Evolutionary conservation across 2,113 vertebrate genomes (phyloP), one percentile per base, ranked within the genome.

Genomic region (Antidorcas marsupialis): DNA sequence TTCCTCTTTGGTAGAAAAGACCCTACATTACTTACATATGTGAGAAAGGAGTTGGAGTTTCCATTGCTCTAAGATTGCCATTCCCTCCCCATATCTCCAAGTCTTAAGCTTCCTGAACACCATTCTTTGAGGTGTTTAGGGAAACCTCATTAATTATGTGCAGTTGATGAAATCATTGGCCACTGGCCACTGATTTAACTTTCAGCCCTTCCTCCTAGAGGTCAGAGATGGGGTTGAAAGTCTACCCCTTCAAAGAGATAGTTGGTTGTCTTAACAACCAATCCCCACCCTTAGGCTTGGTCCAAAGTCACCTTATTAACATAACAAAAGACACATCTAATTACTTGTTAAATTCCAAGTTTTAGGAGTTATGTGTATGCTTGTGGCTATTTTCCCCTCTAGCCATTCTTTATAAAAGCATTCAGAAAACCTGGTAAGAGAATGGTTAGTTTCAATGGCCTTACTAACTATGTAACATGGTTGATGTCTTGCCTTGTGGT

Each of bases 331-430:
- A 8, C 52, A 30, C 2, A 45, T 85, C 30, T 62, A 25, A 62
- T 53, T 25, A 84, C 33, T 74, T 52, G 36, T 15, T 36, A 52
- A 71, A 36, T 53, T 17, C 14, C 12, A 71, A 12, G 23, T 71
- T 71, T 28, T 53, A 74, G 16, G 64, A 55, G 15, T 36, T 74
- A 11, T 74, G 0, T 28, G 23, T 39, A 39, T 74, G 52, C 67
- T 1, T 6, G 15, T 60, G 71, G 50, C 62, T 57, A 1, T 39
- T 85, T 95, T 82, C 82, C 30, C 14, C 55, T 89, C 62, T 36
- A 83, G 76, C 78, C 76, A 17, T 47, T 92, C 95, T 85, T 45
- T 60, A 16, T 88, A 83, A 76, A 92, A 87, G 2, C 79, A 43
- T 95, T 88, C 36, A 74, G 74, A 84, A 21, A 60, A 25, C 0